Conservation (phyloP, 2,888 invertebrate genomes). For the Zygogramma bicolorata region DNA sequence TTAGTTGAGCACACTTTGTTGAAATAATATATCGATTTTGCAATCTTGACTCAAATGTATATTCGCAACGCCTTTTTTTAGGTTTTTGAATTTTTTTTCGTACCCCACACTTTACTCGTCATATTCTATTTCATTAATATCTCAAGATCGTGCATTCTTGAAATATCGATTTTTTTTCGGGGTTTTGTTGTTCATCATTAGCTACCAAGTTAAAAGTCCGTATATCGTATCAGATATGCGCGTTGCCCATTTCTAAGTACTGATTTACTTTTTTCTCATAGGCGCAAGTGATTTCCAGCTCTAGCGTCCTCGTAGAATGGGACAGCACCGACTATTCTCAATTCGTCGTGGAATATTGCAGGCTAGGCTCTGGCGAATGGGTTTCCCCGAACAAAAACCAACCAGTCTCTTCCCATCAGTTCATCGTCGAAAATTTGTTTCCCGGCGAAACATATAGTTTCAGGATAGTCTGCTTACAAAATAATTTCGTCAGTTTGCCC, state of each 20-base stretch:
- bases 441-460: constrained; percentile 80
- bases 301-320: constrained; percentile 73
- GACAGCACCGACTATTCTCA: constrained; percentile 62
- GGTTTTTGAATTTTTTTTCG: no score
- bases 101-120: no score
- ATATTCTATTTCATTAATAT: no score
- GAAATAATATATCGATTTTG: no score
- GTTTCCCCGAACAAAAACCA: constrained; percentile 68
- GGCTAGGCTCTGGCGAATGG: constrained; percentile 74
- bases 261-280: not conserved
- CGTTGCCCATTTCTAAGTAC: not conserved
- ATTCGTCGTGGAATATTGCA: constrained; percentile 65
- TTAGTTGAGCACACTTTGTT: no score
- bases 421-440: constrained; percentile 71
- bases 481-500: constrained; percentile 74
- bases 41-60: no score
- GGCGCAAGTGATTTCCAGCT: constrained; percentile 71
- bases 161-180: no score
- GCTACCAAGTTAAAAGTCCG: no score
- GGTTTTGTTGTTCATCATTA: no score
- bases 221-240: no score
- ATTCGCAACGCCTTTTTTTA: no score
- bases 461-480: constrained; percentile 72
- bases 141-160: no score
- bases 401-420: constrained; percentile 66